Base-by-base conservation (phyloP, 2,113 vertebrate genomes). In the Rhinopomastus cyanomelas region DNA sequence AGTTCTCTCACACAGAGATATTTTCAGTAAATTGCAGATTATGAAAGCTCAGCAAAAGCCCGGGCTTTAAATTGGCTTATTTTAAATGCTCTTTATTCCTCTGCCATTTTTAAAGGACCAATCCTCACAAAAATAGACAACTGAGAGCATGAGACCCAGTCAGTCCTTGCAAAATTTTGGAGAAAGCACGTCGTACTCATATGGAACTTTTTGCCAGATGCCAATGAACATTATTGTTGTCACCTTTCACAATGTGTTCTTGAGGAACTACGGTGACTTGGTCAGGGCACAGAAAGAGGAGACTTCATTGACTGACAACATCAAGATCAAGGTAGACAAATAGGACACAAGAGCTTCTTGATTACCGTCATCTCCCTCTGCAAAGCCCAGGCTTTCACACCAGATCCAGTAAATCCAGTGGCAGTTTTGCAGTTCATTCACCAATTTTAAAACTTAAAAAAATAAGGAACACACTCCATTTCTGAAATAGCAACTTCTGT, bases 1-100 rank as follows among this genome's bases (percentile, higher is more conserved):
- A 90, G 83, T 88, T 94, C 88, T 95, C 83, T 55, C 77, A 91
- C 90, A 88, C 20, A 76, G 32, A 93, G 80, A 84, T 76, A 76
- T 86, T 90, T 94, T 76, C 93, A 88, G 90, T 88, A 91, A 94
- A 95, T 44, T 61, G 66, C 37, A 93, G 67, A 84, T 90, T 92
- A 69, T 55, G 86, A 91, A 95, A 95, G 59, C 78, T 88, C 84
- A 91, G n/a, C 32, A 87, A 92, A 95, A 93, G 20, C 64, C 26
- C 3, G 1, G 69, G 69, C 34, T 94, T 94, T 93, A 92, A 81
- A 86, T 1, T 89, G 77, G 78, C 59, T 94, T 86, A 68, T 79
- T 88, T 78, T 34, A 84, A 79, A 93, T 48, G 12, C 42, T 81
- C 6, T n/a, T 91, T 69, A 3, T 78, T 84, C 30, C 69, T 88